phyloP scores from a whole-genome alignment of 2,797 vertebrate species.

The Myotis myotis region DNA sequence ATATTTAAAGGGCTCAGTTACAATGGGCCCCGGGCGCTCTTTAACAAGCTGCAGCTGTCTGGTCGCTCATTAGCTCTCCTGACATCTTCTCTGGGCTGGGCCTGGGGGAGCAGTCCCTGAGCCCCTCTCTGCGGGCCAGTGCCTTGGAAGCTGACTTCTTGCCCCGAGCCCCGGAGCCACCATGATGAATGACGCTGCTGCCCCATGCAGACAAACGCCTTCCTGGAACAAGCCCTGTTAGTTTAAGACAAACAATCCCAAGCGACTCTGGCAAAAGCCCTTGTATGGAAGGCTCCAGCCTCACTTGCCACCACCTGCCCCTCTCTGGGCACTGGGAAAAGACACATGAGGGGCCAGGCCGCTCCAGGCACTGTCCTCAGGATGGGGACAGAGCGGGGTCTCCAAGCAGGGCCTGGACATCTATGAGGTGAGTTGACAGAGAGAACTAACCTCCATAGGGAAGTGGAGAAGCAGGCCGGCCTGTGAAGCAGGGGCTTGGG shows the following conservation, averaged over 20 bases:
- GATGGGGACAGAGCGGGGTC: not conserved
- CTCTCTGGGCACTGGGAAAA: not conserved
- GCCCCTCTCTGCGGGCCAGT: conserved; percentile 72
- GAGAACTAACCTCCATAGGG: not conserved
- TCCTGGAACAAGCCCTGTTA: conserved; percentile 84
- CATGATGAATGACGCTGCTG: conserved; percentile 84
- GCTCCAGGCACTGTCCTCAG: not conserved
- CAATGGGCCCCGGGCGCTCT: conserved; percentile 82
- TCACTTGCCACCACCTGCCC: conserved; percentile 24
- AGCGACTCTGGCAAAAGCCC: conserved; percentile 75
- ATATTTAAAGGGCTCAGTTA: conserved; percentile 87
- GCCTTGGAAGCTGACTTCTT: conserved; percentile 83
- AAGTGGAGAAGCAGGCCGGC: not conserved
- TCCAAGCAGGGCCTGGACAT: not conserved
- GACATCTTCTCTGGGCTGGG: conserved; percentile 84
- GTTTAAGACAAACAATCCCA: conserved; percentile 81
- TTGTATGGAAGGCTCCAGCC: conserved; percentile 59
- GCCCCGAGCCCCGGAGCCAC: conserved; percentile 77
- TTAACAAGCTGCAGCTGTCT: conserved; percentile 88
- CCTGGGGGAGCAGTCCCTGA: conserved; percentile 81
- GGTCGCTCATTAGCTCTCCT: conserved; percentile 83
- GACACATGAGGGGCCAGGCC: not conserved
- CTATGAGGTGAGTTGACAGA: not conserved
- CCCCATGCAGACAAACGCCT: conserved; percentile 81
- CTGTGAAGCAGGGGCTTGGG: not conserved